Evolutionary conservation across 1,140 invertebrate species (phyloP).

Genomic region (Rhagoletis zephyria): DNA sequence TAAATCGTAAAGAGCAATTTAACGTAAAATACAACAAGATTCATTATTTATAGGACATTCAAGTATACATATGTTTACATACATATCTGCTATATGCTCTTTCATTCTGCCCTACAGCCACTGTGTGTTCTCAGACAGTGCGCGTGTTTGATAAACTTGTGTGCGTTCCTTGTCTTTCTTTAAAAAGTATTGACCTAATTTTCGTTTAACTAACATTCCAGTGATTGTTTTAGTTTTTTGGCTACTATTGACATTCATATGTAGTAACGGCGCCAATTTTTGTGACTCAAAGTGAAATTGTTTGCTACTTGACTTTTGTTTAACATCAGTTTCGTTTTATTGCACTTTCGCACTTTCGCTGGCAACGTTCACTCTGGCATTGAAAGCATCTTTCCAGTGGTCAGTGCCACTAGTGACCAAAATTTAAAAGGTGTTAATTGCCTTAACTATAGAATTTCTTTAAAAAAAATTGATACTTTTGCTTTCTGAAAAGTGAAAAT

Average conservation of each 20-base stretch:
- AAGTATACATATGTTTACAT: background rate
- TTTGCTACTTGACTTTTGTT: conserved; percentile 60
- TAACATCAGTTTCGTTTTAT: conserved; percentile 56
- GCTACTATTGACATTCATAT: background rate
- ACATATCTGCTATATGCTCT: background rate
- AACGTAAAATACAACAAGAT: too few species aligned
- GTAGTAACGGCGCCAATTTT: conserved; percentile 3
- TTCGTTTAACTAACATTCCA: conserved; percentile 6
- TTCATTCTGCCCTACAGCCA: background rate
- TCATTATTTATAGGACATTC: background rate
- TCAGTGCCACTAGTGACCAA: background rate
- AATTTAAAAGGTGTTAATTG: conserved; percentile 61
- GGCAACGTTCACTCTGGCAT: conserved; percentile 52
- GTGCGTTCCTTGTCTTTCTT: background rate
- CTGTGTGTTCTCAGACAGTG: background rate
- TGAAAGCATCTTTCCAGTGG: conserved; percentile 54
- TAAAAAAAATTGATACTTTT: conserved; percentile 63
- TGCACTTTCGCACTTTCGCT: conserved; percentile 52
- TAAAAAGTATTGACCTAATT: conserved; percentile 30
- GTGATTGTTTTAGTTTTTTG: conserved; percentile 55
- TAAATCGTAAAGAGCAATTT: background rate
- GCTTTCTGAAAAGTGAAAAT: conserved; percentile 63
- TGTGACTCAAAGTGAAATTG: conserved; percentile 51
- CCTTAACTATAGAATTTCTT: conserved; percentile 55
- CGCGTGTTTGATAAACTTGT: background rate